Base-by-base conservation (phyloP, 2,888 invertebrate genomes). In the Drosophila suboccidentalis region DNA sequence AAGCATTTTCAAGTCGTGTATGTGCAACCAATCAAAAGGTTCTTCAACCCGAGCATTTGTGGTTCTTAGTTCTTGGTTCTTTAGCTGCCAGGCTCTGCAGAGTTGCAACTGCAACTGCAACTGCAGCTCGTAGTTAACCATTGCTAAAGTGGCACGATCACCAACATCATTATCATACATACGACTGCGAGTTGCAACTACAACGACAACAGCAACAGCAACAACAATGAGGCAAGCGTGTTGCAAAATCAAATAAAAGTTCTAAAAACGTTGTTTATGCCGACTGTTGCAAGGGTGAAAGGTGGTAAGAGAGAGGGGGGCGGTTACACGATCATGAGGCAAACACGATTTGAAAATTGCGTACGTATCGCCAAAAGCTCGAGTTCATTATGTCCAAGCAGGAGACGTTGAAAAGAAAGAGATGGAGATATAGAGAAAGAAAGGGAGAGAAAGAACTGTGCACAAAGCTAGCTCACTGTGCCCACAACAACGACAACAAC, bases 91-190 rank as follows among this genome's bases (percentile, higher is more conserved):
- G 50, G 49, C 57, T 60, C 38, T 38, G 46, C 57, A 22, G 15
- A 22, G 15, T 32, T 26, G 46, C 61, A 19, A 19, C 58, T 26
- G 10, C 57, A 46, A 44, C 63, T 38, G 26, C 44, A 26, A 36
- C 36, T 4, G 32, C 22, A 26, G 15, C 43, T 55, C 74, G 79
- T 67, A 80, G 87, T 81, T 82, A 88, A 78, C 68, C 86, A 87
- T 78, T 82, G 87, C 87, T 89, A 90, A 89, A 89, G 89, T 89
- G 90, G 90, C 88, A 89, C 88, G 88, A 89, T 89, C 90, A 82
- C 66, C 82, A 88, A 87, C 90, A 80, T 89, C 88, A 87, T 89
- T 89, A 87, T 89, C 89, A 87, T 87, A 88, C 69, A 82, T 78
- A 66, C 70, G 71, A 74, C 65, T 26, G 38, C n/a, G 47, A 63